A percentile compares a stretch with the other conserved stretches of the same genome.
These are phyloP conservation scores for Sinosuthora webbiana DNA, from an alignment of 2,113 vertebrate species.

Conservation along the genomic window DNA sequence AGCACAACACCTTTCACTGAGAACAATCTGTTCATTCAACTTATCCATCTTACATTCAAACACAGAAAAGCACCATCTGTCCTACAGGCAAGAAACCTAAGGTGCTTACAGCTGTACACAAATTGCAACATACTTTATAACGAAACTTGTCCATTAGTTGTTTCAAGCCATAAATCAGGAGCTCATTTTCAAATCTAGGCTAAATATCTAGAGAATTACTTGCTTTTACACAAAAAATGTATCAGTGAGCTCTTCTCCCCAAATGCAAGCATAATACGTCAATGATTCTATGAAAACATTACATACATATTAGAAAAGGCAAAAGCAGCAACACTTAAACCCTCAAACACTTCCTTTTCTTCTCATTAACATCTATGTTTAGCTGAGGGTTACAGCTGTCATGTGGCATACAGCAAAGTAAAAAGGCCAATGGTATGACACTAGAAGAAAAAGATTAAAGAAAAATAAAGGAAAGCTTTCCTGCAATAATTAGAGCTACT, in stretches of 20 bases:
- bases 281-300: background rate
- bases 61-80: background rate
- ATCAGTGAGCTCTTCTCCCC: background rate
- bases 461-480: background rate
- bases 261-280: background rate
- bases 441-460: background rate
- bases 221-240: background rate
- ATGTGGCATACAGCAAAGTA: background rate
- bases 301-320: background rate
- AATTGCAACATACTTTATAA: background rate
- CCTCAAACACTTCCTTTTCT: background rate
- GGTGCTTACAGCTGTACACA: background rate
- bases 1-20: background rate
- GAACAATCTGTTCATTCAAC: background rate
- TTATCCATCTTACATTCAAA: background rate
- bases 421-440: background rate
- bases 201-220: background rate
- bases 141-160: background rate
- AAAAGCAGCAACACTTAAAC: background rate
- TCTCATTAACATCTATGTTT: background rate
- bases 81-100: background rate
- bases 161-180: background rate
- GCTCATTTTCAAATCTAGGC: background rate
- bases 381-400: background rate
- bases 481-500: background rate